Conservation (phyloP, 2,797 vertebrate species). For the Oreochromis mossambicus region DNA sequence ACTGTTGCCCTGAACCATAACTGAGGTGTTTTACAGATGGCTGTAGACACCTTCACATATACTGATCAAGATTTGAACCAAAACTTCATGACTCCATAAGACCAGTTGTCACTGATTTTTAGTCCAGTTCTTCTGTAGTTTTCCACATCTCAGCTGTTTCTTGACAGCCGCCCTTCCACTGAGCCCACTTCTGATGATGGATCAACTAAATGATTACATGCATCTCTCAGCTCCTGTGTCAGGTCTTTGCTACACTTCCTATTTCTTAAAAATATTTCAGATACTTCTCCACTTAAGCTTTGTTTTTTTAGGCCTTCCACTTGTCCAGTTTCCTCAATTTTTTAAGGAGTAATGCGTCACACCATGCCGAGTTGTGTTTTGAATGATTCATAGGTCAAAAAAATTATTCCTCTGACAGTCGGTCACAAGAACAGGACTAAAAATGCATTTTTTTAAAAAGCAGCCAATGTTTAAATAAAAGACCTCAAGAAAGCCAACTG, state of each 20-base stretch:
- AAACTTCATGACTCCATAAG: neutral
- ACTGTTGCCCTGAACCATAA: neutral
- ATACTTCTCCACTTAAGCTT: neutral
- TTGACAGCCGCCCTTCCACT: neutral
- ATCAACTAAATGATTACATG: neutral
- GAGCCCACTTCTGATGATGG: neutral
- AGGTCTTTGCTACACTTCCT: neutral
- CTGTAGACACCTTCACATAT: neutral
- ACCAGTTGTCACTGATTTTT: too few relatives aligned
- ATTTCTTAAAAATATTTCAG: neutral
- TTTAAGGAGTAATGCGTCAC: neutral
- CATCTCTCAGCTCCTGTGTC: too few relatives aligned
- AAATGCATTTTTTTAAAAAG: neutral
- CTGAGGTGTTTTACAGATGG: neutral
- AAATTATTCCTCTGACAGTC: neutral
- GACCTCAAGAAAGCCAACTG: neutral
- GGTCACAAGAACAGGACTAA: neutral
- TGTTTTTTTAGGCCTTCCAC: neutral
- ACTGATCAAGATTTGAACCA: neutral
- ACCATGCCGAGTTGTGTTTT: neutral
- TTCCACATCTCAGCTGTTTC: neutral
- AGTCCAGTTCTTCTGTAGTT: neutral
- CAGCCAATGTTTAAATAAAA: neutral
- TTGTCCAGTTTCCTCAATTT: neutral
- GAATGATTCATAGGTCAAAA: neutral